Evolutionary conservation across 2,797 vertebrate species (phyloP), one percentile per base, ranked within the genome.

Genomic region (Pangasius djambal): DNA sequence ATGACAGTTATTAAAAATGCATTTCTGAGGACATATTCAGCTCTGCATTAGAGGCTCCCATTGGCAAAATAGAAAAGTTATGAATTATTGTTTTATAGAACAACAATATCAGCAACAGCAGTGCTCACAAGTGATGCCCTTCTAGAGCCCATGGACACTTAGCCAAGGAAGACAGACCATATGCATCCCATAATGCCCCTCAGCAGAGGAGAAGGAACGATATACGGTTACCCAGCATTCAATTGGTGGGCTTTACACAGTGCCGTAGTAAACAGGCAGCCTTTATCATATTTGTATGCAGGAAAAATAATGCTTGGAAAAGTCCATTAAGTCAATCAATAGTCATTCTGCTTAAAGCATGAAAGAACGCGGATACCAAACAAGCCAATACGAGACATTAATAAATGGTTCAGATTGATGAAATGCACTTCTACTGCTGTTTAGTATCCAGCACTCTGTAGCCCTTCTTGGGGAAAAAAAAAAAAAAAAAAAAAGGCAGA

Each of bases 271-370:
- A 89, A 34, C 85, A 77, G 20, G n/a, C 40, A 13, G 67, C 78
- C 70, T 77, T 79, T 44, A 86, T 85, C 55, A 84, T 25, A 72
- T 79, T 89, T 59, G 79, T 15, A 87, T 70, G 37, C 40, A 69
- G n/a, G 50, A 74, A 86, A 61, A 86, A 79, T 79, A 79, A 67
- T 28, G 57, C 83, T 89, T 90, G 61, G 69, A 88, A 91, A 88
- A 92, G 91, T 91, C 92, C 92, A 92, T 93, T 94, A 93, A 88
- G 83, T n/a, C 89, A 79, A 94, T 94, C 93, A 92, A 88, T 87
- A 91, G 85, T 89, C 92, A 92, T 88, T 89, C 63, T 86, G 78
- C 90, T 90, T 61, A 85, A 70, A 88, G 86, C 69, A 77, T 61
- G 55, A 87, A 81, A 75, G 74, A 48, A 57, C 65, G 40, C 37